A percentile compares a stretch with the other conserved stretches of the same genome.
These are phyloP conservation scores for Bimastos eiseni DNA, from an alignment of 2,888 invertebrate genomes.

Conservation along the genomic window DNA sequence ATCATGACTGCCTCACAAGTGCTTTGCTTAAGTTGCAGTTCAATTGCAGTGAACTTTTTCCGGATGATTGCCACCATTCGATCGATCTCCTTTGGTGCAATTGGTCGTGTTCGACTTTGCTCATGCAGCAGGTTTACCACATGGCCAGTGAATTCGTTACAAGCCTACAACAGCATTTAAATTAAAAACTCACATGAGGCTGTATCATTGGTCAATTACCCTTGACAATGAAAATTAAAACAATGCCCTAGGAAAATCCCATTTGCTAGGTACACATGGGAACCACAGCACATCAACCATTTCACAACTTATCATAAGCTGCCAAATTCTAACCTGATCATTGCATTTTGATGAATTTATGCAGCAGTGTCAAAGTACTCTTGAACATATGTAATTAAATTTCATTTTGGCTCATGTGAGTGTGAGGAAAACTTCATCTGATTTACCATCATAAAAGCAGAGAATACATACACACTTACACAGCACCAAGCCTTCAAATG, in stretches of 20 bases:
- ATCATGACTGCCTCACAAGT: constrained; percentile 99
- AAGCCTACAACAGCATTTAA: constrained; percentile 70
- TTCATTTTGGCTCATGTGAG: not conserved
- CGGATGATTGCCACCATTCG: constrained; percentile 62
- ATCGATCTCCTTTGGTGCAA: constrained; percentile 97
- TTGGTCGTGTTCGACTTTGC: constrained; percentile 94
- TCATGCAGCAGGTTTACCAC: constrained; percentile 95
- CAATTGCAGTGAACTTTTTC: constrained; percentile 65
- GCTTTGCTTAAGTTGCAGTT: constrained; percentile 91
- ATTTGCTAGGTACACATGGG: not conserved
- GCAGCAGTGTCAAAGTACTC: not conserved
- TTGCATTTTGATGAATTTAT: not conserved
- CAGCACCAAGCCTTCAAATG: not conserved
- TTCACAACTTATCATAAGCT: not conserved
- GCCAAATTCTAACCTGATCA: not conserved
- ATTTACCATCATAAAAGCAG: not conserved
- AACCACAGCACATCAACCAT: not conserved
- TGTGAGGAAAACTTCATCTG: not conserved
- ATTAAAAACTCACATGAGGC: not conserved
- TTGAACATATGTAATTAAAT: not conserved
- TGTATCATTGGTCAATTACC: not conserved
- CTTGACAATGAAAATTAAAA: not conserved
- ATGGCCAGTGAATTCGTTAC: constrained; percentile 99
- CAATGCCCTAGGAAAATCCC: not conserved
- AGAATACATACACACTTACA: too few relatives aligned